phyloP scores from a whole-genome alignment of 2,797 vertebrate species.

The Myoxocephalus aenaeus region DNA sequence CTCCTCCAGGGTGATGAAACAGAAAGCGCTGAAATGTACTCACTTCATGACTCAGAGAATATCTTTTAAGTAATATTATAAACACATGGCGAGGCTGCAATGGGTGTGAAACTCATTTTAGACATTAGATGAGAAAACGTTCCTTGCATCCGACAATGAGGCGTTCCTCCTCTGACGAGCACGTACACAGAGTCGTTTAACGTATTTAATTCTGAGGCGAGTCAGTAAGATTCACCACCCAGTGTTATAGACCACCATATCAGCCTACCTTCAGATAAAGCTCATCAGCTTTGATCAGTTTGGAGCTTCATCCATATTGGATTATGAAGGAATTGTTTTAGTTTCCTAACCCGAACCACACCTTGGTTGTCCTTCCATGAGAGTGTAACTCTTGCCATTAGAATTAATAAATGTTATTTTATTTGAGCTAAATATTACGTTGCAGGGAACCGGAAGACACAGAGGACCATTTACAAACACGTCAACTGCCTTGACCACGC shows the following conservation, averaged over 20 bases:
- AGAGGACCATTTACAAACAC: neutral
- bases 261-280: neutral
- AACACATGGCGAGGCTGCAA: constrained; percentile 60
- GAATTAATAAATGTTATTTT: neutral
- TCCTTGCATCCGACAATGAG: constrained; percentile 33
- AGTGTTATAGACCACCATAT: neutral
- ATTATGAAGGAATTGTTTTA: neutral
- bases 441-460: neutral
- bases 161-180: constrained; percentile 14
- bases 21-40: constrained; percentile 67
- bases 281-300: neutral
- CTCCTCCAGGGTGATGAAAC: constrained; percentile 74
- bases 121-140: constrained; percentile 37
- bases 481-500: neutral
- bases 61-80: constrained; percentile 70
- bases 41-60: constrained; percentile 65
- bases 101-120: constrained; percentile 54
- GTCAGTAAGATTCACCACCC: neutral
- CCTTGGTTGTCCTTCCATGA: neutral
- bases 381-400: neutral
- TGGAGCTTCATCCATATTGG: neutral
- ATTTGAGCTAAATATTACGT: neutral
- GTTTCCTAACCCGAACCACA: neutral
- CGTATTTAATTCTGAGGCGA: constrained; percentile 29
- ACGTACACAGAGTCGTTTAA: constrained; percentile 14